These are phyloP conservation scores for Azemiops feae DNA, from an alignment of 2,113 vertebrate species.

Conservation along the genomic window DNA sequence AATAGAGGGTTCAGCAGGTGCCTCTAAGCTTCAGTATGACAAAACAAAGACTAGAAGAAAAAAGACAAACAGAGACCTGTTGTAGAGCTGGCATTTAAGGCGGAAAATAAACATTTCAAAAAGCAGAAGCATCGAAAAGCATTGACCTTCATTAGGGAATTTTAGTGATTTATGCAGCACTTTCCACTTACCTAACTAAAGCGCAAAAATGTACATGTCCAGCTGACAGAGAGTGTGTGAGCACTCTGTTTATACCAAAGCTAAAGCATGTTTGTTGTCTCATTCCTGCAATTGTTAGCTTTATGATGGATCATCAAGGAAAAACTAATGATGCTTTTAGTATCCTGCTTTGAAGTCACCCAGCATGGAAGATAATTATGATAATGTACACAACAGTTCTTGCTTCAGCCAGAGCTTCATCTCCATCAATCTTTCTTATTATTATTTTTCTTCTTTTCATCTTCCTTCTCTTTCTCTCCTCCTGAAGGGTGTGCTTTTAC, in stretches of 20 bases:
- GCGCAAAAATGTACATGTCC: background rate
- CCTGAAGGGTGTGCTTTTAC: constrained; percentile 27
- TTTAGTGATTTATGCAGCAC: constrained; percentile 10
- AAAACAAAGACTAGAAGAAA: background rate
- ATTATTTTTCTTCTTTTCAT: background rate
- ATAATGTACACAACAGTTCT: constrained; percentile 27
- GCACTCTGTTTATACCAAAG: constrained; percentile 19
- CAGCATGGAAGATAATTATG: constrained; percentile 24
- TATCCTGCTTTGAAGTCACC: constrained; percentile 18
- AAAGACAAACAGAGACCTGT: background rate
- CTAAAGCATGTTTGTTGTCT: background rate
- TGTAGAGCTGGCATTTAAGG: constrained; percentile 1
- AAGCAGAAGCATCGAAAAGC: background rate
- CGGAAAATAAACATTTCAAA: background rate
- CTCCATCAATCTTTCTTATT: constrained; percentile 14
- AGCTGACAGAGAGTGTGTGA: background rate
- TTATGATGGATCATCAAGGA: background rate
- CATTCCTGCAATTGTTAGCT: background rate
- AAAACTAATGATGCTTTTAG: constrained; percentile 4
- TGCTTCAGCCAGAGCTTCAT: background rate
- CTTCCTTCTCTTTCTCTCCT: background rate
- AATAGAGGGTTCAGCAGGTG: background rate
- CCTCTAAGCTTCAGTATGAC: background rate
- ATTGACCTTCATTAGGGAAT: constrained; percentile 13
- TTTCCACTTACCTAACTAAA: background rate